phyloP scores from a whole-genome alignment of 2,888 invertebrate species.

The Pseudococcus viburni region DNA sequence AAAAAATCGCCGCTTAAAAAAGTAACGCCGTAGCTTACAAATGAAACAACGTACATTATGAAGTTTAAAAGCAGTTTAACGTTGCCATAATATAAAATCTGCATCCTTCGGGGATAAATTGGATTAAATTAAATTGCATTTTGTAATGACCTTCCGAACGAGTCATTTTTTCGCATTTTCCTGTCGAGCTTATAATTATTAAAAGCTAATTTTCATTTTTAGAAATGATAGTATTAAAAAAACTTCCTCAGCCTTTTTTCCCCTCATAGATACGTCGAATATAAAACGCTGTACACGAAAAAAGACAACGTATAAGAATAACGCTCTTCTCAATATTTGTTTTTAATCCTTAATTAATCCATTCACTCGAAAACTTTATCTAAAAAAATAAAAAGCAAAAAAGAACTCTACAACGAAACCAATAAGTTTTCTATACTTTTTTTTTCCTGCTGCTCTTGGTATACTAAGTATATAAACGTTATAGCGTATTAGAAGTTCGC shows the following conservation, averaged over 20 bases:
- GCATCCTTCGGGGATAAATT: constrained; percentile 53
- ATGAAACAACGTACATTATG: constrained; percentile 41
- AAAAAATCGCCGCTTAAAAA: not conserved
- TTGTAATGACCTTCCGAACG: constrained; percentile 51
- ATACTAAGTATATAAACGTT: not conserved
- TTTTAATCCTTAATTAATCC: constrained; percentile 51
- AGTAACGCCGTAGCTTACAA: constrained; percentile 19
- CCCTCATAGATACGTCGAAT: not conserved
- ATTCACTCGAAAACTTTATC: constrained; percentile 9
- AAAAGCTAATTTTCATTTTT: constrained; percentile 54
- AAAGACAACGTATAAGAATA: constrained; percentile 27
- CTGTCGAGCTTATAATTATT: constrained; percentile 50
- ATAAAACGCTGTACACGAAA: not conserved
- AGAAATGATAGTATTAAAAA: constrained; percentile 12
- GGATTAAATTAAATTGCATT: constrained; percentile 58
- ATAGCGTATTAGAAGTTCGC: constrained; percentile 13
- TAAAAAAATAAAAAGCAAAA: not conserved
- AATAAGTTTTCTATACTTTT: constrained; percentile 22
- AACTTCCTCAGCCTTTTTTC: not conserved
- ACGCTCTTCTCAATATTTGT: constrained; percentile 10
- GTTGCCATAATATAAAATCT: constrained; percentile 53
- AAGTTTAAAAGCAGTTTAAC: constrained; percentile 53
- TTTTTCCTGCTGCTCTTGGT: not conserved
- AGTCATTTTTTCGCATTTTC: constrained; percentile 10
- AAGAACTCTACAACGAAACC: constrained; percentile 23